A percentile compares a stretch with the other conserved stretches of the same genome.
phyloP scores from a whole-genome alignment of 2,888 invertebrate genomes.

The Agonopterix heracliana region DNA sequence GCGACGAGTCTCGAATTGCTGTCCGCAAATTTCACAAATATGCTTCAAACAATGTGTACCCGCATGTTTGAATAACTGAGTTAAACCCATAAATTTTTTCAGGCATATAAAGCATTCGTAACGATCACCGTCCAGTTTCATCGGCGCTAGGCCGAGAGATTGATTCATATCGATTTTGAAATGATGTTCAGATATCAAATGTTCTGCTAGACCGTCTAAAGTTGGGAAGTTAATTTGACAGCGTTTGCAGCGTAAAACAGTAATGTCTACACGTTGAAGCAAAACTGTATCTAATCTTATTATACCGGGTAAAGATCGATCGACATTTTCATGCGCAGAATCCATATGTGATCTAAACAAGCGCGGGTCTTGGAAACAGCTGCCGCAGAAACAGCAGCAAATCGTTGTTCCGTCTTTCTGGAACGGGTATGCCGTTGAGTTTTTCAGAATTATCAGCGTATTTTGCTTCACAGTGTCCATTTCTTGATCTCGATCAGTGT shows the following conservation, averaged over 20 bases:
- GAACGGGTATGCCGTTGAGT: slow-evolving; percentile 39
- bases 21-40: slow-evolving; percentile 20
- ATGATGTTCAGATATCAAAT: slow-evolving; percentile 15
- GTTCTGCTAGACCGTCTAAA: slow-evolving; percentile 12
- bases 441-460: slow-evolving; percentile 30
- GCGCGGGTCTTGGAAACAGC: slow-evolving; percentile 23
- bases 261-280: slow-evolving; percentile 14
- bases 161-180: slow-evolving; percentile 8
- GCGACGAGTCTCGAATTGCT: slow-evolving; percentile 9
- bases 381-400: slow-evolving; percentile 33
- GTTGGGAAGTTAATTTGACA: slow-evolving; percentile 8
- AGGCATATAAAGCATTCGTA: slow-evolving; percentile 15
- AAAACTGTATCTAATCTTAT: too few species aligned
- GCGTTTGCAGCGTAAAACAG: slow-evolving; percentile 12
- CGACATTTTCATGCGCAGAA: slow-evolving; percentile 21
- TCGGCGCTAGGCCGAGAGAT: slow-evolving; percentile 12
- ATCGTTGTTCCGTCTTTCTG: slow-evolving; percentile 25
- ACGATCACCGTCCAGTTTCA: slow-evolving; percentile 11
- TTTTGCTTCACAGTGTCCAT: slow-evolving; percentile 29
- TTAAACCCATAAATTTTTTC: slow-evolving; percentile 9
- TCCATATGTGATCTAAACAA: slow-evolving; percentile 33
- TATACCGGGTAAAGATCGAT: slow-evolving; percentile 20
- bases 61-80: slow-evolving; percentile 14
- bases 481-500: slow-evolving; percentile 19
- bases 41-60: slow-evolving; percentile 14